A percentile compares a stretch with the other conserved stretches of the same genome.
phyloP scores from a whole-genome alignment of 2,797 vertebrate genomes.

The Acestrorhynchus altus region DNA sequence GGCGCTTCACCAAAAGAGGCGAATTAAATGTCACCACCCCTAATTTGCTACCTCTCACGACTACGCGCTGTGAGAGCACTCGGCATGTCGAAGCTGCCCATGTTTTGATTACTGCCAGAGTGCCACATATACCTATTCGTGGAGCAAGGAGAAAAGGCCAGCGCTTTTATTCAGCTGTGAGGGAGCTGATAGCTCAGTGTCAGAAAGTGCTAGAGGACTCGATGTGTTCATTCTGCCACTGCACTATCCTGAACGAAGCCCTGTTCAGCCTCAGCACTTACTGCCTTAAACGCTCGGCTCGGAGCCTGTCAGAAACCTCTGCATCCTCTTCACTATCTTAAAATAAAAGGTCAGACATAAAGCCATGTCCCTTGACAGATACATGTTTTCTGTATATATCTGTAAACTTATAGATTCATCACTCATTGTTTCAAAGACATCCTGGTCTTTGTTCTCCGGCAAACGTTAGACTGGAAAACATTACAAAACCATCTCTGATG shows the following conservation, averaged over 20 bases:
- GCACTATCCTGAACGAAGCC: neutral
- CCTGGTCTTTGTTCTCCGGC: no score
- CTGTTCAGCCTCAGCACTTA: neutral
- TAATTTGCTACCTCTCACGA: slow-evolving; percentile 53
- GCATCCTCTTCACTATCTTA: no score
- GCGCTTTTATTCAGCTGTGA: slow-evolving; percentile 14
- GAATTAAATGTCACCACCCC: slow-evolving; percentile 60
- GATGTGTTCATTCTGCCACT: neutral
- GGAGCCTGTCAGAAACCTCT: neutral
- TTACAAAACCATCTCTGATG: no score
- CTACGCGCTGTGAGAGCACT: slow-evolving; percentile 33
- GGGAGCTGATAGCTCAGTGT: neutral
- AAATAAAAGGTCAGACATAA: no score
- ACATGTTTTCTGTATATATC: no score
- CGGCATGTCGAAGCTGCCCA: slow-evolving; percentile 22
- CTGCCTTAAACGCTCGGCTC: no score
- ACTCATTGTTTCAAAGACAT: no score
- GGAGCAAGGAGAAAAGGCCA: slow-evolving; percentile 10
- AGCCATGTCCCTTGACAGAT: no score
- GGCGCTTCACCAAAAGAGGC: slow-evolving; percentile 35
- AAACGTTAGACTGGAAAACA: no score
- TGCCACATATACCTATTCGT: neutral
- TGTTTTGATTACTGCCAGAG: slow-evolving; percentile 24
- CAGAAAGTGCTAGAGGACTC: neutral
- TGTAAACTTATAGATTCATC: no score